Base-by-base conservation (phyloP, 30 jellyfish, hydroid and myxozoan species). In the Pseudorhiza aurosa region DNA sequence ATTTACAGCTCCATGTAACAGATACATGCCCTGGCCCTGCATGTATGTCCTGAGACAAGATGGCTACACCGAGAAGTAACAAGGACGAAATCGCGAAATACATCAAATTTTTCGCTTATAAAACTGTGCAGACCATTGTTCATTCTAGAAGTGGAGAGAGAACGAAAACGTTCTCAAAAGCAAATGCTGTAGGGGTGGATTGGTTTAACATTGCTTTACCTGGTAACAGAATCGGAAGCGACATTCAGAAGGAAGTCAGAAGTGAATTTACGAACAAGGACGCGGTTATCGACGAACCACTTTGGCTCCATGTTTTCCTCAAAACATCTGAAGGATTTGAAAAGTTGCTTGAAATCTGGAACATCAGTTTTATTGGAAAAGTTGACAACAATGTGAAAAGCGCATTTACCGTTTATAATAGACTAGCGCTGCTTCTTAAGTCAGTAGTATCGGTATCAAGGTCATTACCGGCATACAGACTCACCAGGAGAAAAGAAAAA, bases 201-300 rank as follows among this genome's bases (percentile, higher is more conserved):
- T 93, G 99, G 99, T 93, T 93, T 70, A 93, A 93, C 51, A 72
- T 93, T 17, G 87, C 99, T 2, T 57, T 93, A 37, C 94, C 96
- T 22, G 94, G 90, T 8, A 47, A 37, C 10, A 65, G 43, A 9
- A 72, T 88, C 14, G 88, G 68, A 24, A 53, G 57, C 49, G 94
- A 80, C 18, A 55, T 93, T 8, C 89, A 83, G 49, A 77, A 58
- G 46, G 96, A 81, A 86, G 82, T 93, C 12, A 78, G 65, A 36
- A 64, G 70, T 9, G 82, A 81, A 33, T 93, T 67, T 83, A 90
- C 82, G 29, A 87, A 74, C 45, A 78, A 65, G 44, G 49, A 28
- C 25, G 91, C 94, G 27, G 97, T 86, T 30, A 43, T 87, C 7
- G 72, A 73, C 32, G 88, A 65, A 24, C 95, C 96, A 11, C 60